Conservation (phyloP, 2,797 vertebrate genomes). For the Zonotrichia albicollis region DNA sequence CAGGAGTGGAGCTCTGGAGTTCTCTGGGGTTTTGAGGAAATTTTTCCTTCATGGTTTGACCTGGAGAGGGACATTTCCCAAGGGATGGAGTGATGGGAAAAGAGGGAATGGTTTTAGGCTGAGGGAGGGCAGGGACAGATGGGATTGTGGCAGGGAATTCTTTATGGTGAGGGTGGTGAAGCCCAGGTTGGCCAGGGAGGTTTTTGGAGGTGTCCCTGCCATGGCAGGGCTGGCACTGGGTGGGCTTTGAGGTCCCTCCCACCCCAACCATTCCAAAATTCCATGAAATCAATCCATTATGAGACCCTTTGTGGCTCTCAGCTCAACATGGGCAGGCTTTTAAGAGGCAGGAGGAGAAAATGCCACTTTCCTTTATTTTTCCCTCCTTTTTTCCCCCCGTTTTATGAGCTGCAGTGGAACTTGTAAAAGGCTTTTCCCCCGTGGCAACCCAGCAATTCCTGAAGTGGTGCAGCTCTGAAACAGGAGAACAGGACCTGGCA, state of each 20-base stretch:
- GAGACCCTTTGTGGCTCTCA: neutral
- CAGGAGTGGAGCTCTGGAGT: neutral
- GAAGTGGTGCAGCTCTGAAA: constrained; percentile 39
- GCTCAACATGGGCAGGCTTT: neutral
- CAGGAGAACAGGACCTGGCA: constrained; percentile 59
- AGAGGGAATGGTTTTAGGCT: neutral
- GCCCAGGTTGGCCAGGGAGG: neutral
- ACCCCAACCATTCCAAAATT: neutral
- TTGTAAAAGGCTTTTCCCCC: constrained; percentile 26
- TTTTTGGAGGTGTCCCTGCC: neutral
- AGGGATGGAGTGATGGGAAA: neutral
- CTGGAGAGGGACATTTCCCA: neutral
- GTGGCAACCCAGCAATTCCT: constrained; percentile 42
- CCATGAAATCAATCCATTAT: neutral
- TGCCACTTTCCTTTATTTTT: neutral
- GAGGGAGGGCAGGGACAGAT: neutral
- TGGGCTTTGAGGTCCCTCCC: fast-evolving
- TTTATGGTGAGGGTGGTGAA: fast-evolving
- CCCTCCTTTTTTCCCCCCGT: fast-evolving
- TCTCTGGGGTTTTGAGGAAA: neutral
- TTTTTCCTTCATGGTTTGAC: neutral
- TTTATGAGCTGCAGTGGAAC: constrained; percentile 48
- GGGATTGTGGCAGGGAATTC: neutral
- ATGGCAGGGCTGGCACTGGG: neutral
- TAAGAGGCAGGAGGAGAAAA: constrained; percentile 21